Evolutionary conservation across 1,140 invertebrate genomes (phyloP), one percentile per base, ranked within the genome.

Genomic region (Drosophila guanche): DNA sequence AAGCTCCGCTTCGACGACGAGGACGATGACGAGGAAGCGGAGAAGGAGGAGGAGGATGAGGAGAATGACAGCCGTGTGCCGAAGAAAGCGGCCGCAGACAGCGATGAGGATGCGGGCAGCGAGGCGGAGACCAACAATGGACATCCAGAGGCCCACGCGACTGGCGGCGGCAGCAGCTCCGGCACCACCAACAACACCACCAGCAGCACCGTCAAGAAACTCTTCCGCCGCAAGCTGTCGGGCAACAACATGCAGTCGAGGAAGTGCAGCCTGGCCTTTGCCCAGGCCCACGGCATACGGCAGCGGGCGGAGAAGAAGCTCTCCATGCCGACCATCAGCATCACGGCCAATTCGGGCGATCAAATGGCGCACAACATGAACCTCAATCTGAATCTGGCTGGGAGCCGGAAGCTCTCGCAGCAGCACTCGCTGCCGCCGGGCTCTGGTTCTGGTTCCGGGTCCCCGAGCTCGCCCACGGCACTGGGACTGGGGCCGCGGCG

Each of bases 201-300:
- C 47, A 45, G 29, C 33, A 23, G 43, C 23, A 51, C 58, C 27
- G 65, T 40, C 37, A 86, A 86, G 27, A 91, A 88, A 51, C 59
- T 76, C n/a, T 78, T 90, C 1, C 84, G 90, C 1, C 91, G 90
- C 25, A 90, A 90, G 33, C 79, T 81, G 4, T 83, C 75, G 2
- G 73, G 71, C n/a, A 90, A 85, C 37, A 71, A 80, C 45, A 60
- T 84, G 61, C 89, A 91, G 70, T 0, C 68, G 0, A 48, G 90
- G 10, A 91, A 91, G 22, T 90, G 81, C 42, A 91, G 90, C 29
- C 60, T 90, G 65, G 90, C 90, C 40, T 91, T 91, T 48, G 90
- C 90, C 20, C 88, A 91, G 66, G 89, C 90, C 5, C 90, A 91
- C n/a, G 89, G 89, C 5, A 83, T 90, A 1, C 73, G 71, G 16